Conservation (phyloP, 2,888 invertebrate genomes). For the Rhagophthalmus giganteus region DNA sequence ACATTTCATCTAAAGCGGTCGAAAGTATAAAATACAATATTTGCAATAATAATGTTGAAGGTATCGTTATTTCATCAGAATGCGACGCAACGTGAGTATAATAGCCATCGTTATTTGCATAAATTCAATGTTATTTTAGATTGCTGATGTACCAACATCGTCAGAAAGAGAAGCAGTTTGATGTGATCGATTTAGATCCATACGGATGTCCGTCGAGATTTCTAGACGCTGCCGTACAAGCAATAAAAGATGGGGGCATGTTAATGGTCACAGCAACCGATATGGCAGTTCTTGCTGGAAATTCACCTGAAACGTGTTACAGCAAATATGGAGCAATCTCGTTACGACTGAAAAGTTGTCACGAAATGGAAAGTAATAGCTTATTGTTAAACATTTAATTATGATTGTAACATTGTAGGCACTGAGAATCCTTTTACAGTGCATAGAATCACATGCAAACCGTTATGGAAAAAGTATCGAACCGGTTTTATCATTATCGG, state of each 20-base stretch:
- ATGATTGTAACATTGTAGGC: conserved; percentile 64
- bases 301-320: conserved; percentile 91
- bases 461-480: conserved; percentile 90
- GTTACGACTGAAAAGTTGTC: conserved; percentile 82
- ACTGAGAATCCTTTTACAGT: conserved; percentile 87
- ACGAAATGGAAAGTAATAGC: conserved; percentile 78
- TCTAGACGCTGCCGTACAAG: conserved; percentile 85
- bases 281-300: conserved; percentile 94
- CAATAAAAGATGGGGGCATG: conserved; percentile 79
- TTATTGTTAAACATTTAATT: neutral
- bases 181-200: conserved; percentile 94
- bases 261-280: conserved; percentile 96
- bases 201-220: conserved; percentile 95
- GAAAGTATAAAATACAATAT: conserved; percentile 84
- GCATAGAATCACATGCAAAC: conserved; percentile 90
- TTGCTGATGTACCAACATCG: conserved; percentile 84
- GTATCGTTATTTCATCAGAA: conserved; percentile 74
- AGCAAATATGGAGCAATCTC: conserved; percentile 90
- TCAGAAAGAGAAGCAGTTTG: conserved; percentile 67
- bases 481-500: conserved; percentile 87
- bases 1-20: conserved; percentile 83
- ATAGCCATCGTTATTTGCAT: neutral
- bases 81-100: conserved; percentile 85
- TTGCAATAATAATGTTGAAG: conserved; percentile 70
- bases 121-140: conserved; percentile 57